phyloP scores from a whole-genome alignment of 2,888 invertebrate genomes.

The Formica aserva region DNA sequence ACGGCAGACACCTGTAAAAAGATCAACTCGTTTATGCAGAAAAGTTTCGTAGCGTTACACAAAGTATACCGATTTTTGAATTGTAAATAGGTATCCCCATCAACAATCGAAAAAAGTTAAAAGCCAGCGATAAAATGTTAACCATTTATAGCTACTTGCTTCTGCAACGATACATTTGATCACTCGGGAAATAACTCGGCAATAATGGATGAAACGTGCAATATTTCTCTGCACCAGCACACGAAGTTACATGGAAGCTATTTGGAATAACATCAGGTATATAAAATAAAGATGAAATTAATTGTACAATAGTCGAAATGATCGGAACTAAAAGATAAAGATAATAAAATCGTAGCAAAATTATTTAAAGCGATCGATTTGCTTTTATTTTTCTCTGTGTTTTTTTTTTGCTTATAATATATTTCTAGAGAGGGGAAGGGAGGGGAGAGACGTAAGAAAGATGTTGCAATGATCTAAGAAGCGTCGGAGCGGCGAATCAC shows the following conservation, averaged over 20 bases:
- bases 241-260: neutral
- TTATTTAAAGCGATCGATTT: neutral
- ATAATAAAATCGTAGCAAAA: neutral
- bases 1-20: slow-evolving; percentile 31
- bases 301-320: neutral
- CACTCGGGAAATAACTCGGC: slow-evolving; percentile 12
- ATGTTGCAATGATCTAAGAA: slow-evolving; percentile 16
- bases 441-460: neutral
- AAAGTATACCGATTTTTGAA: slow-evolving; percentile 57
- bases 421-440: neutral
- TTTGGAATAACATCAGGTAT: neutral
- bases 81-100: slow-evolving; percentile 53
- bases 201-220: slow-evolving; percentile 16
- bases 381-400: neutral
- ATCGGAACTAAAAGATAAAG: neutral
- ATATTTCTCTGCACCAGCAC: neutral
- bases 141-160: slow-evolving; percentile 32
- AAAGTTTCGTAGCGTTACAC: slow-evolving; percentile 55
- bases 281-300: slow-evolving; percentile 3
- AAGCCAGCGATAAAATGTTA: slow-evolving; percentile 41
- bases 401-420: neutral
- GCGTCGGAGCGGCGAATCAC: slow-evolving; percentile 67
- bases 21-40: slow-evolving; percentile 28
- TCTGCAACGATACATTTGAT: neutral
- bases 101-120: slow-evolving; percentile 17